These are phyloP conservation scores for Amorpha juglandis DNA, from an alignment of 2,888 invertebrate species.

Conservation along the genomic window DNA sequence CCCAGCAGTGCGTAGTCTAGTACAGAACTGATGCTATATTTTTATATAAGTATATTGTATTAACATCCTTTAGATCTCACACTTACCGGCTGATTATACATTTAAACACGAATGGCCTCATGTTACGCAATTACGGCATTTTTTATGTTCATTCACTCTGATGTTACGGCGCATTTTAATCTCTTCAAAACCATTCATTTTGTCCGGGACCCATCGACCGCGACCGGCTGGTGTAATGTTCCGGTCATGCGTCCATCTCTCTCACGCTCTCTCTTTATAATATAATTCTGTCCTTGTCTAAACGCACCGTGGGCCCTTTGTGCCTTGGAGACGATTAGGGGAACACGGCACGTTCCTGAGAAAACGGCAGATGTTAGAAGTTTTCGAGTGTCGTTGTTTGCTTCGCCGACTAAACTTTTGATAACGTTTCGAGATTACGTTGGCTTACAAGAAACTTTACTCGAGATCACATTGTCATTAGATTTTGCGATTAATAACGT, in stretches of 20 bases:
- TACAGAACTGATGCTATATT: too few species aligned
- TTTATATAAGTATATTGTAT: too few species aligned
- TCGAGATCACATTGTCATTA: conserved; percentile 7
- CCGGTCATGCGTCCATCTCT: conserved; percentile 59
- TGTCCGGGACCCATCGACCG: conserved; percentile 80
- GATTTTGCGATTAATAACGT: background rate
- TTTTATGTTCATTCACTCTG: conserved; percentile 76
- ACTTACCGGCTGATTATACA: conserved; percentile 20
- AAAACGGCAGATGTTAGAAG: conserved; percentile 79
- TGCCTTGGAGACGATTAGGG: conserved; percentile 75
- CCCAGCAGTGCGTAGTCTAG: too few species aligned
- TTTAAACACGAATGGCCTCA: conserved; percentile 55
- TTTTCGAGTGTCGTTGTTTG: conserved; percentile 65
- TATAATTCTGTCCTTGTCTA: conserved; percentile 51
- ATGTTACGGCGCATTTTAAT: conserved; percentile 76
- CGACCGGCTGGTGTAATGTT: conserved; percentile 78
- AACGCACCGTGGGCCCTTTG: conserved; percentile 70
- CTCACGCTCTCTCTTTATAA: conserved; percentile 37
- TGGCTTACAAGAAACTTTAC: conserved; percentile 48
- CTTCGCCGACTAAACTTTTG: conserved; percentile 64
- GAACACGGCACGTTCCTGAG: conserved; percentile 80
- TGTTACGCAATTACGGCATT: conserved; percentile 69
- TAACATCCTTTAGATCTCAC: background rate
- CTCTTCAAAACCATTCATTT: conserved; percentile 70
- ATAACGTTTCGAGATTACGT: conserved; percentile 50